Evolutionary conservation across 2,888 invertebrate genomes (phyloP), one percentile per base, ranked within the genome.

Genomic region (Hedya salicella): DNA sequence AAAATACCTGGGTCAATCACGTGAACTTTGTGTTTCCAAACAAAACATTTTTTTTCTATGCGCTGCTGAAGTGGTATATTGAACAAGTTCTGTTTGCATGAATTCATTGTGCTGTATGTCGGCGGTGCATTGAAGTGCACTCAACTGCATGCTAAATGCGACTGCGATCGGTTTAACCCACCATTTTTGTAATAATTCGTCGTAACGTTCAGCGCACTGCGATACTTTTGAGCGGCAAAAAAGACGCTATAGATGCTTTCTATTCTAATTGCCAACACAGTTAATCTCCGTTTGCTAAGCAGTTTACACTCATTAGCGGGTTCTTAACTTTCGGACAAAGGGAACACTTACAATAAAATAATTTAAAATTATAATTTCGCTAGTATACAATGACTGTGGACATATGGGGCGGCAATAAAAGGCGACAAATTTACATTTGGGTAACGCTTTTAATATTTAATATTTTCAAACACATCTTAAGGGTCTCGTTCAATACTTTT

Each of bases 1-100:
- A 86, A 86, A 90, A 88, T 91, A 93, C 92, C 92, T 93, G 92
- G 92, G 89, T 89, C 88, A 92, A 94, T 94, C 94, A 95, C 94
- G 94, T 95, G 94, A 95, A 94, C 94, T 93, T 93, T 94, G 93
- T 94, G 94, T 94, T 94, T 93, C 92, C 93, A 94, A 94, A 94
- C 94, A 94, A 94, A 94, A 94, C 94, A 94, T 86, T 88, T 90
- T 89, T 89, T 89, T 85, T 84, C 75, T 81, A 79, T 80, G 77
- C 80, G 74, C 79, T 77, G 79, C 79, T 76, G 74, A 73, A 75
- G 74, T 75, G 72, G 74, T 68, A 71, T 77, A 76, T 75, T 77
- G 74, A 75, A 71, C 74, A 76, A 78, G 75, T 76, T 78, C 72
- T 69, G 75, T 75, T 75, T 79, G 77, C 71, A 80, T 79, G 74